phyloP scores from a whole-genome alignment of 2,113 vertebrate species.

The Syrmaticus mikado region DNA sequence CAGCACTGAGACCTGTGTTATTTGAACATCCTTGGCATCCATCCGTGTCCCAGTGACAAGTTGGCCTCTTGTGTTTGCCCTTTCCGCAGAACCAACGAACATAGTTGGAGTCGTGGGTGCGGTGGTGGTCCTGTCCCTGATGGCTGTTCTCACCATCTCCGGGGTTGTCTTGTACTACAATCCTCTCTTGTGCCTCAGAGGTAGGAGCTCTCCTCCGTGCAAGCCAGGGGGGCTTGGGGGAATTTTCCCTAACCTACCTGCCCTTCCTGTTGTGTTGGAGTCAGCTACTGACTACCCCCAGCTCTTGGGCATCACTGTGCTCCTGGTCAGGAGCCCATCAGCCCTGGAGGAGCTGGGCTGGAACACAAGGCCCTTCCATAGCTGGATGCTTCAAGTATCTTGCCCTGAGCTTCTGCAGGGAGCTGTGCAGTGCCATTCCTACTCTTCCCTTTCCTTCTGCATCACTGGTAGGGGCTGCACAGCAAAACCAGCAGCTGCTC shows the following conservation, averaged over 20 bases:
- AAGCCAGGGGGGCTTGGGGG: neutral
- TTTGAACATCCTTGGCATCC: neutral
- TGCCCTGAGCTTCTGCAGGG: neutral
- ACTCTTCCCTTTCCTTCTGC: neutral
- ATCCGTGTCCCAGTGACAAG: fast-evolving
- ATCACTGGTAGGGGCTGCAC: neutral
- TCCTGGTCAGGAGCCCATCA: neutral
- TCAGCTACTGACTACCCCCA: neutral
- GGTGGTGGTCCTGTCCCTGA: slow-evolving; percentile 69
- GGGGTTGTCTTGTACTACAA: slow-evolving; percentile 74
- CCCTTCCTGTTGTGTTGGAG: neutral
- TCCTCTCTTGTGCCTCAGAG: slow-evolving; percentile 76
- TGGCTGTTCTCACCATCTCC: slow-evolving; percentile 57
- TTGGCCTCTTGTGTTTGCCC: neutral
- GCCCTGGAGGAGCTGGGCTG: neutral
- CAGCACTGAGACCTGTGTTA: fast-evolving
- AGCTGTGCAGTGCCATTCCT: neutral
- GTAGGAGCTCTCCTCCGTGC: slow-evolving; percentile 47
- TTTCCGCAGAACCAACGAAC: slow-evolving; percentile 73
- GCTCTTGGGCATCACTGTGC: neutral
- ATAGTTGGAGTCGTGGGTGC: slow-evolving; percentile 69
- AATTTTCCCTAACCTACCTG: neutral
- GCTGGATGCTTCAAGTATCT: neutral
- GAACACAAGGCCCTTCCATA: neutral
- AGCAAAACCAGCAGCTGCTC: neutral